phyloP scores from a whole-genome alignment of 2,113 vertebrate species.

The Corythoichthys haematopterus region DNA sequence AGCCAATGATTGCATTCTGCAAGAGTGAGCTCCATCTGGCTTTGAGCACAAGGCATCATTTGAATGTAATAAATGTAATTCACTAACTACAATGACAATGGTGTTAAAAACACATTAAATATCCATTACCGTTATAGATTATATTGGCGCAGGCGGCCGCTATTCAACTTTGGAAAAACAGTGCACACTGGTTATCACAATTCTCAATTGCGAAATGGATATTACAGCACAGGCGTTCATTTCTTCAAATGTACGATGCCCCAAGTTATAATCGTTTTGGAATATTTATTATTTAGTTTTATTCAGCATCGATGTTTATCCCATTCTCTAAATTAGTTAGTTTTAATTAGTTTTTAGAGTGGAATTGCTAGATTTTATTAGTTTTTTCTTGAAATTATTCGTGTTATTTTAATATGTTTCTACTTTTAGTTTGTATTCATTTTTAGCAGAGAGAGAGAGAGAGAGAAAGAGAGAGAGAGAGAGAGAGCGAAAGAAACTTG shows the following conservation, averaged over 20 bases:
- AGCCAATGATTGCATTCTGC: not conserved
- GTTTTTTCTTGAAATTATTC: too few species aligned
- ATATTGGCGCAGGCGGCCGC: not conserved
- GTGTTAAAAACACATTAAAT: slow-evolving; percentile 12
- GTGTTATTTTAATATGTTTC: too few species aligned
- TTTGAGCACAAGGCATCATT: not conserved
- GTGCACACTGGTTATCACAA: too few species aligned
- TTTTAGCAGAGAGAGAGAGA: too few species aligned
- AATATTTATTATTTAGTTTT: too few species aligned
- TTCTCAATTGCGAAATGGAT: too few species aligned
- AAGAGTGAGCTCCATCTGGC: slow-evolving; percentile 3
- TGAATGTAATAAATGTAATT: slow-evolving; percentile 3
- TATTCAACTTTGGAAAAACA: not conserved
- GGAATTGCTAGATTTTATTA: not conserved
- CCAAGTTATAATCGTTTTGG: not conserved
- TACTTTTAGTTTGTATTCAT: too few species aligned
- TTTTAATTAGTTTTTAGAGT: not conserved
- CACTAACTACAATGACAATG: not conserved
- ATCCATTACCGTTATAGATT: not conserved
- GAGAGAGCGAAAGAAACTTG: too few species aligned
- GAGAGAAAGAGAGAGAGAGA: too few species aligned
- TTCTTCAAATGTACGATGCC: not conserved
- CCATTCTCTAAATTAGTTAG: too few species aligned
- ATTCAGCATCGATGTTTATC: too few species aligned
- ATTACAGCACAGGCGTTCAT: not conserved